Conservation (phyloP, 1,140 invertebrate species). For the Aleiodes sp. region DNA sequence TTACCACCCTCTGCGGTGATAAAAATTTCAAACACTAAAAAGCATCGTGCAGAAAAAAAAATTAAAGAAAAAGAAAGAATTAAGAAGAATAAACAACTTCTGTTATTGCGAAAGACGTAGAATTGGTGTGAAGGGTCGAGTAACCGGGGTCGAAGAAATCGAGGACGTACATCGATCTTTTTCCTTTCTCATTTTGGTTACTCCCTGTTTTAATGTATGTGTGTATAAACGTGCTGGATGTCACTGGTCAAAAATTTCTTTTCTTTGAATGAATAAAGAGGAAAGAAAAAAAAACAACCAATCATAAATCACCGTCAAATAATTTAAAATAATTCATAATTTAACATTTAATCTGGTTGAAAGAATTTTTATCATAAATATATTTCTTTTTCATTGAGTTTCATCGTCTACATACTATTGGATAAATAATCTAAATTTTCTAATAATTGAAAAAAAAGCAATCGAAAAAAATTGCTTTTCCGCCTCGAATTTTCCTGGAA, state of each 20-base stretch:
- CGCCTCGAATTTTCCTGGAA: too few species aligned
- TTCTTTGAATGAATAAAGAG: not conserved
- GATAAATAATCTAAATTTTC: too few species aligned
- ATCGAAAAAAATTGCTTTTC: too few species aligned
- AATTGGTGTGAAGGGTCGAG: conserved; percentile 24
- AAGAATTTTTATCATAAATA: too few species aligned
- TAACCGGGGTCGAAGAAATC: conserved; percentile 40
- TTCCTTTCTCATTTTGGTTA: conserved; percentile 36
- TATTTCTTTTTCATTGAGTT: too few species aligned
- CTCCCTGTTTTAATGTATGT: conserved; percentile 37
- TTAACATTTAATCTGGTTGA: too few species aligned
- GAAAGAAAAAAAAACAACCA: not conserved
- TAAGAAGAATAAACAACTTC: not conserved
- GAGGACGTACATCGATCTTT: conserved; percentile 49
- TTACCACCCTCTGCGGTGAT: not conserved
- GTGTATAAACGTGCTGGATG: too few species aligned
- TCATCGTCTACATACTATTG: too few species aligned
- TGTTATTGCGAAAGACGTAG: not conserved
- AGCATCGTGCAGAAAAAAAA: not conserved
- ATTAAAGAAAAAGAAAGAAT: not conserved
- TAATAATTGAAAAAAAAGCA: too few species aligned
- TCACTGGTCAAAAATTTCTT: conserved; percentile 11
- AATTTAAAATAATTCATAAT: too few species aligned
- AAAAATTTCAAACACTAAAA: not conserved
- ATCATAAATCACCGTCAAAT: not conserved